These are phyloP conservation scores for Pachypsylla venusta DNA, from an alignment of 1,140 invertebrate species.

Conservation along the genomic window DNA sequence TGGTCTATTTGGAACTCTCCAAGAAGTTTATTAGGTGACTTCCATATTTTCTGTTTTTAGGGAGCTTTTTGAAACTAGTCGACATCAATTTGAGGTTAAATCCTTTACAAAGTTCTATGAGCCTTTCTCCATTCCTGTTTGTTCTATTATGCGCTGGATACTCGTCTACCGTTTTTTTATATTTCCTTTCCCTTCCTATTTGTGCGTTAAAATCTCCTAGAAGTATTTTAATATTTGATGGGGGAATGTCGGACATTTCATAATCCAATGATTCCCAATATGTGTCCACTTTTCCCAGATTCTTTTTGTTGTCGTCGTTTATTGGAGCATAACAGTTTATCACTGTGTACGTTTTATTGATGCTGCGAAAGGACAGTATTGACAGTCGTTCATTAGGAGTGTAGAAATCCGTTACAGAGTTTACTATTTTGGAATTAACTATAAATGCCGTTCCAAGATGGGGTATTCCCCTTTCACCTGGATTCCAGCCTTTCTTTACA, in stretches of 20 bases:
- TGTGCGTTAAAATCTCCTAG: slow-evolving; percentile 19
- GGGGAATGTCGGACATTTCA: slow-evolving; percentile 12
- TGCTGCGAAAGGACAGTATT: slow-evolving; percentile 11
- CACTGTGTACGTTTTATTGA: slow-evolving; percentile 15
- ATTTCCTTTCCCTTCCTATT: slow-evolving; percentile 15
- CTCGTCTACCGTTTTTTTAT: background rate
- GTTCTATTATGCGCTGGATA: slow-evolving; percentile 13
- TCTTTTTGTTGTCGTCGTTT: slow-evolving; percentile 14
- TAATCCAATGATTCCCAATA: slow-evolving; percentile 16
- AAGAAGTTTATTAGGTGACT: background rate
- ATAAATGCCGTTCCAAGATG: slow-evolving; percentile 15
- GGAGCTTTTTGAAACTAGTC: slow-evolving; percentile 7
- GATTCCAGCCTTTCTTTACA: background rate
- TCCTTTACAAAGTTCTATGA: slow-evolving; percentile 8
- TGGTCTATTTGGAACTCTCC: slow-evolving; percentile 11
- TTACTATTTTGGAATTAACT: slow-evolving; percentile 10
- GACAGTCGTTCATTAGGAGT: slow-evolving; percentile 16
- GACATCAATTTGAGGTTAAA: slow-evolving; percentile 6
- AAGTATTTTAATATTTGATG: slow-evolving; percentile 11
- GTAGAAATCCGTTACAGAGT: slow-evolving; percentile 13
- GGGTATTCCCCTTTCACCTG: background rate
- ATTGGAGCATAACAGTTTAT: slow-evolving; percentile 14
- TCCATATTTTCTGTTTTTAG: slow-evolving; percentile 11
- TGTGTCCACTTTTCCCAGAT: slow-evolving; percentile 13
- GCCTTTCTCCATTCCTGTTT: slow-evolving; percentile 9